phyloP scores from a whole-genome alignment of 2,888 invertebrate species.

The Monopis laevigella region DNA sequence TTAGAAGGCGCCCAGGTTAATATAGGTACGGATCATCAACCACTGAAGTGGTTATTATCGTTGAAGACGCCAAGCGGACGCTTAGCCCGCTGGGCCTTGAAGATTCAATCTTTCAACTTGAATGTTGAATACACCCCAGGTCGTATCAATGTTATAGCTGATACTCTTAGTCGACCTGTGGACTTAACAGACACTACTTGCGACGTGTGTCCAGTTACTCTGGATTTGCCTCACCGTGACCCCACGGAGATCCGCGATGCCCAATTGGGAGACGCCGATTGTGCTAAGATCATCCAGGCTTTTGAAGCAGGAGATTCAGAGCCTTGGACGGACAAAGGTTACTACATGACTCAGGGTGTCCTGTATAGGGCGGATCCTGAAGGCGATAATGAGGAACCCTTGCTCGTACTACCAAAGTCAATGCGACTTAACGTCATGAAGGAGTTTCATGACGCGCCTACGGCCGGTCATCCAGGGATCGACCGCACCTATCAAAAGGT shows the following conservation, averaged over 20 bases:
- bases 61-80: conserved; percentile 38
- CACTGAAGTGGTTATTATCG: conserved; percentile 39
- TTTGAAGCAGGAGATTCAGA: conserved; percentile 18
- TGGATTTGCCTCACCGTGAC: conserved; percentile 17
- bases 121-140: conserved; percentile 31
- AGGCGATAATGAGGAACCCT: conserved; percentile 4
- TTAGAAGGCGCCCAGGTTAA: conserved; percentile 31
- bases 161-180: conserved; percentile 27
- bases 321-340: conserved; percentile 14
- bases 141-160: conserved; percentile 30
- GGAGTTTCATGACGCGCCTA: conserved; percentile 19
- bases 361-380: conserved; percentile 11
- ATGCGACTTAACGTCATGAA: conserved; percentile 16
- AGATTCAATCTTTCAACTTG: conserved; percentile 32
- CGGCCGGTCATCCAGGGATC: conserved; percentile 20
- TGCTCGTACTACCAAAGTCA: conserved; percentile 10
- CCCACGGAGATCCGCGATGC: conserved; percentile 16
- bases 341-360: conserved; percentile 9
- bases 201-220: conserved; percentile 18
- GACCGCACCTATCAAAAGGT: conserved; percentile 17
- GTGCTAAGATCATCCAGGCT: conserved; percentile 20
- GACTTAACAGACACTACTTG: conserved; percentile 13
- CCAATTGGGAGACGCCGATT: conserved; percentile 20
- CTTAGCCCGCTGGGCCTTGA: conserved; percentile 39
- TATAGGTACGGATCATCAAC: conserved; percentile 40